phyloP scores from a whole-genome alignment of 2,888 invertebrate species.

The Chaetogeoica ovagalla region DNA sequence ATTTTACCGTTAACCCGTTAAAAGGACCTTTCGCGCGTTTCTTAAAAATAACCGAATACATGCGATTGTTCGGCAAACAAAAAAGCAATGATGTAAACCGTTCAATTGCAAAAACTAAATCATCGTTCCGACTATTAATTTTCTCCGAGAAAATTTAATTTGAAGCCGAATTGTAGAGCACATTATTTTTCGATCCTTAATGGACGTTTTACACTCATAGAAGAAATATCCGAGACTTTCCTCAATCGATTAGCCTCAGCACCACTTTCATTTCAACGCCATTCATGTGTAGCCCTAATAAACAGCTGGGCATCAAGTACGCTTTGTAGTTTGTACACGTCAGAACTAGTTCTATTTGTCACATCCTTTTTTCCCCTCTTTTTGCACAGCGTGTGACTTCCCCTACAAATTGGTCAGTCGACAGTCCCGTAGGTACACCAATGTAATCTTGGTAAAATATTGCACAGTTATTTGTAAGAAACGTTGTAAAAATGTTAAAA shows the following conservation, averaged over 20 bases:
- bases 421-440: background rate
- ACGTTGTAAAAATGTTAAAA: background rate
- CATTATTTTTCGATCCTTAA: conserved; percentile 14
- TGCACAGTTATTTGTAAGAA: background rate
- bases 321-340: conserved; percentile 40
- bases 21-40: no score
- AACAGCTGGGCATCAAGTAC: conserved; percentile 37
- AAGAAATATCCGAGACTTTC: conserved; percentile 29
- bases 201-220: background rate
- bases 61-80: background rate
- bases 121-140: conserved; percentile 27
- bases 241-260: conserved; percentile 20
- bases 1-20: no score
- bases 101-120: conserved; percentile 18
- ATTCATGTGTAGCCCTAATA: background rate
- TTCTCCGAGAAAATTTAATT: conserved; percentile 35
- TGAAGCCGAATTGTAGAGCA: conserved; percentile 11
- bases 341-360: conserved; percentile 38
- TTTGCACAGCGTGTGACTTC: conserved; percentile 20
- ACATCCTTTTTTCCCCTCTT: background rate
- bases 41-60: no score
- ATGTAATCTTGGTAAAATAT: conserved; percentile 3
- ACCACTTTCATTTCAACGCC: conserved; percentile 23
- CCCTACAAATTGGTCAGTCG: conserved; percentile 12
- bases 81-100: conserved; percentile 4